A percentile compares a stretch with the other conserved stretches of the same genome.
phyloP scores from a whole-genome alignment of 2,113 vertebrate genomes.

The Actinemys pallida region DNA sequence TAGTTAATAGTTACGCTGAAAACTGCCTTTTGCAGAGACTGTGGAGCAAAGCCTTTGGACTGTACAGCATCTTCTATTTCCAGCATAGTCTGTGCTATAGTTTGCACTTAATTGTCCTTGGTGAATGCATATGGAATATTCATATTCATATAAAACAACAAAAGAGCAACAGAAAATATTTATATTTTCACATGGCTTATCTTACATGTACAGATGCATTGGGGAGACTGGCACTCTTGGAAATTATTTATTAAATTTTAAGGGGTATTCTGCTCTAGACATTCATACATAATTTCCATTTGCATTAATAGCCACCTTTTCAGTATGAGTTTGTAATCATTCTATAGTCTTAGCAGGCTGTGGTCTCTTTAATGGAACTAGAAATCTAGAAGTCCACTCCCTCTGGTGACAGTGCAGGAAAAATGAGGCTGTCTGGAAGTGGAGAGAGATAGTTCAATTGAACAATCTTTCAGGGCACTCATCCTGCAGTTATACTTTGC shows the following conservation, averaged over 20 bases:
- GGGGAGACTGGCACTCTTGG: neutral
- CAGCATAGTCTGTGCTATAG: neutral
- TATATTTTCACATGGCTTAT: neutral
- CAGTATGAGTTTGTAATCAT: neutral
- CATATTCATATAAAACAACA: neutral
- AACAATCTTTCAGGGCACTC: neutral
- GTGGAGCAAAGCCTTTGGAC: neutral
- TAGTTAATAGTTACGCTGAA: neutral
- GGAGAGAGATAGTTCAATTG: neutral
- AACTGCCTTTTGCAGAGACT: neutral
- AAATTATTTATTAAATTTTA: neutral
- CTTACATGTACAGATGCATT: neutral
- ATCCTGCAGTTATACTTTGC: neutral
- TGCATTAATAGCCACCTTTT: neutral
- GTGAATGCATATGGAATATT: neutral
- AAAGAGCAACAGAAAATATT: neutral
- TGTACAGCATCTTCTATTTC: neutral
- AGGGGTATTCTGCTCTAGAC: neutral
- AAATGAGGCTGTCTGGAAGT: neutral
- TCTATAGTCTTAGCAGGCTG: neutral
- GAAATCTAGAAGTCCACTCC: neutral
- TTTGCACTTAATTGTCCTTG: neutral
- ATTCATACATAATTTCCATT: neutral
- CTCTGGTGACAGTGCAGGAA: neutral
- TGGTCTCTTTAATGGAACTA: neutral